These are phyloP conservation scores for Eulacestoma nigropectus DNA, from an alignment of 2,113 vertebrate species.

Conservation along the genomic window DNA sequence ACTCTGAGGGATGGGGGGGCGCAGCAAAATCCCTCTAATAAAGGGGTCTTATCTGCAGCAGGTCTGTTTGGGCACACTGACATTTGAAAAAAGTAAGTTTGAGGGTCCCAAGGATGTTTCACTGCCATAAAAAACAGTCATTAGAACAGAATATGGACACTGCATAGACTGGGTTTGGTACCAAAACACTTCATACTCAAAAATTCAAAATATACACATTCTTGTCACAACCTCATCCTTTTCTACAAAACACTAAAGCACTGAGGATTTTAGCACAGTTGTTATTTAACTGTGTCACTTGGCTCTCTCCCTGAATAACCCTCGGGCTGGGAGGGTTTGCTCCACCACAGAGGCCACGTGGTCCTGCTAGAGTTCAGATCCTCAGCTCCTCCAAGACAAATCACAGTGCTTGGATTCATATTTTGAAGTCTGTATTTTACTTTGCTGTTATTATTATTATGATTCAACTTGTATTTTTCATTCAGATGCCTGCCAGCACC, in stretches of 20 bases:
- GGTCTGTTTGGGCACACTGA: accelerated
- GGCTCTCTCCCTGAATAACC: not conserved
- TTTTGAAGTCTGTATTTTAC: not conserved
- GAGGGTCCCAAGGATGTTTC: not conserved
- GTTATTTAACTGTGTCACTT: not conserved
- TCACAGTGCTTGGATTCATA: not conserved
- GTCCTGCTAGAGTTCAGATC: not conserved
- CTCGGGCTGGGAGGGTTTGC: not conserved
- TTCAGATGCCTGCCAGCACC: not conserved
- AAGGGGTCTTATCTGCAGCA: not conserved
- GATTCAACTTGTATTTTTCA: not conserved
- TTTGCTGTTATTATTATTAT: not conserved
- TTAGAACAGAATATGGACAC: accelerated
- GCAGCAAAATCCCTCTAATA: not conserved
- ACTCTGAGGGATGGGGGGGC: not conserved
- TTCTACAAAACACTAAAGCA: not conserved
- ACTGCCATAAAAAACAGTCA: not conserved
- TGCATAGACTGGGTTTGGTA: not conserved
- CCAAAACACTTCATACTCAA: not conserved
- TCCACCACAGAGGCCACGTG: not conserved
- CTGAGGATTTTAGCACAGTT: not conserved
- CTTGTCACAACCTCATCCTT: not conserved
- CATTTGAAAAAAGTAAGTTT: not conserved
- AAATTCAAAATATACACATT: not conserved
- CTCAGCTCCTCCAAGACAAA: not conserved